Conservation (phyloP, 1,140 invertebrate species). For the Anadara kagoshimensis region DNA sequence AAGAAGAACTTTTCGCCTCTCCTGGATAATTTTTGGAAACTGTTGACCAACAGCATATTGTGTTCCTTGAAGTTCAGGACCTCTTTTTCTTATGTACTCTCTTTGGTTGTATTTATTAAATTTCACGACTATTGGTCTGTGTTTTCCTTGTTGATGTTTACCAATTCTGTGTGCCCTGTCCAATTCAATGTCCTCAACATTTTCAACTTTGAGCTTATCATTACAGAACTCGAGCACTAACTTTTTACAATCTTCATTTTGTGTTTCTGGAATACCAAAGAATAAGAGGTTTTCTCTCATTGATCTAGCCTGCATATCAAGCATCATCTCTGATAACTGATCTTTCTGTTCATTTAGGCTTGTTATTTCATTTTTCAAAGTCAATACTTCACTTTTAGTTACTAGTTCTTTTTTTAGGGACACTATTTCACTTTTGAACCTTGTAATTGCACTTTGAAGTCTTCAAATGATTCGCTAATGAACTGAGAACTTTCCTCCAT, state of each 20-base stretch:
- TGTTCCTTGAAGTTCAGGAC: neutral
- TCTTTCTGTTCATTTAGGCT: neutral
- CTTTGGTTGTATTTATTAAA: slow-evolving; percentile 2
- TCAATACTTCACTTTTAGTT: neutral
- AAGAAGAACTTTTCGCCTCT: neutral
- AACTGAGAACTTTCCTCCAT: neutral
- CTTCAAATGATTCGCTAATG: slow-evolving; percentile 1
- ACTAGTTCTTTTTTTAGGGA: neutral
- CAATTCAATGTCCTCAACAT: neutral
- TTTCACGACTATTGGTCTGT: neutral
- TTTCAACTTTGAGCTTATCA: neutral
- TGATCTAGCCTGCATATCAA: slow-evolving; percentile 10
- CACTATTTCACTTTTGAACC: neutral
- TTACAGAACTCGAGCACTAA: neutral
- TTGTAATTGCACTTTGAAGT: neutral
- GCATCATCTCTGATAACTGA: no score
- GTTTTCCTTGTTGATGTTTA: neutral
- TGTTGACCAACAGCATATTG: slow-evolving; percentile 11
- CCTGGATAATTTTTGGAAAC: slow-evolving; percentile 14
- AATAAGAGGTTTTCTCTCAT: slow-evolving; percentile 9
- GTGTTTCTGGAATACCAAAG: neutral
- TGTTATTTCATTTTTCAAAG: neutral
- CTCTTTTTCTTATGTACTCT: neutral
- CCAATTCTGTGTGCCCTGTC: neutral
- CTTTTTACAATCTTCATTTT: slow-evolving; percentile 7